These are phyloP conservation scores for Nebria brevicollis DNA, from an alignment of 2,888 invertebrate genomes.

Conservation along the genomic window DNA sequence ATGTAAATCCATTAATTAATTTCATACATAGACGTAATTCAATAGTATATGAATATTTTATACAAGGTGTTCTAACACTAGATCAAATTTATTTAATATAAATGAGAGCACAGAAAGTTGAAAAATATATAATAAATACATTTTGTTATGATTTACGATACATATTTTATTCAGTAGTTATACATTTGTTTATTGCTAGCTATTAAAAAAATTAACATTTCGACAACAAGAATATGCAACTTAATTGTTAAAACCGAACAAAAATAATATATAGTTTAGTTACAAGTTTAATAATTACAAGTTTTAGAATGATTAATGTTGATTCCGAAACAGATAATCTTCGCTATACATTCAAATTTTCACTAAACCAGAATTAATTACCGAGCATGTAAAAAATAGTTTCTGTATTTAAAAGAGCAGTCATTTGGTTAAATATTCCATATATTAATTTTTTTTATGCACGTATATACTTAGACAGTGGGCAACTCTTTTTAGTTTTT, in stretches of 20 bases:
- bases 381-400: neutral
- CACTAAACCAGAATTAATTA: conserved; percentile 1
- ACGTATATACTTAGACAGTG: neutral
- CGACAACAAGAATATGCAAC: no score
- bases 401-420: neutral
- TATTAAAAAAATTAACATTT: neutral
- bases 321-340: neutral
- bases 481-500: neutral
- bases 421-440: conserved; percentile 1
- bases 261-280: neutral
- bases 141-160: neutral
- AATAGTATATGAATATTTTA: neutral
- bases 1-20: neutral
- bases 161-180: no score
- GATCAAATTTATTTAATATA: no score
- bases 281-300: neutral
- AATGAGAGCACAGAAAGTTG: neutral
- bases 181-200: neutral
- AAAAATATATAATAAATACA: neutral
- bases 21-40: neutral
- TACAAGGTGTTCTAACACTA: neutral
- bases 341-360: neutral
- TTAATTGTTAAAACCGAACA: neutral
- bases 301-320: neutral
- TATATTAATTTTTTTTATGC: neutral